Evolutionary conservation across 2,888 invertebrate species (phyloP), one percentile per base, ranked within the genome.

Genomic region (Portevinia maculata): DNA sequence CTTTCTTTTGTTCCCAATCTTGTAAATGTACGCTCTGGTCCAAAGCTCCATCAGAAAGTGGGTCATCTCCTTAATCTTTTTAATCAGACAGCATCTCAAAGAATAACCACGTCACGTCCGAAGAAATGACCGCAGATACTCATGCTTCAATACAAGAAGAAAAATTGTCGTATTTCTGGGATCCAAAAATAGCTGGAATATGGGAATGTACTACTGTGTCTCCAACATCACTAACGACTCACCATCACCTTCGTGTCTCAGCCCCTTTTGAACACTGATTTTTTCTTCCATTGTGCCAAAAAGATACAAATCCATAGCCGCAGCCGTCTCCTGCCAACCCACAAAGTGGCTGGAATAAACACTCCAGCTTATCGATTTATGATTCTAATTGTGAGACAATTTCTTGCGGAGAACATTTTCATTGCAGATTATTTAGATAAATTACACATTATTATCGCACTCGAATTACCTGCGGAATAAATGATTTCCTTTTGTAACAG

Each of bases 301-400:
- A 32, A 39, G 59, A 32, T 41, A 71, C 52, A 41, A 71, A 60
- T 60, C 21, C 59, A 37, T 30, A 32, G 64, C 28, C 17, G 17
- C 5, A 24, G 28, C 7, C 64, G 9, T 3, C 28, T 8, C 32
- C 11, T 9, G 15, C 15, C n/a, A 6, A 21, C 13, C 15, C 37
- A 24, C 17, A 15, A 13, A 21, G 17, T n/a, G 28, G 44, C 53
- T 53, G 41, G 52, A 50, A n/a, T 17, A 28, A 39, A 50, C 50
- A 50, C 37, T 52, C 24, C 8, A 50, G 55, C 69, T 78, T 79
- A 81, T 81, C 79, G 79, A 74, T 64, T 81, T 60, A 71, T 76
- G 83, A 83, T 83, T 83, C 76, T 83, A 83, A 83, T 83, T 83
- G 76, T 48, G 76, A 76, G 83, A 83, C 83, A 83, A 83, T 76